phyloP scores from a whole-genome alignment of 2,797 vertebrate species.

The Parambassis ranga region DNA sequence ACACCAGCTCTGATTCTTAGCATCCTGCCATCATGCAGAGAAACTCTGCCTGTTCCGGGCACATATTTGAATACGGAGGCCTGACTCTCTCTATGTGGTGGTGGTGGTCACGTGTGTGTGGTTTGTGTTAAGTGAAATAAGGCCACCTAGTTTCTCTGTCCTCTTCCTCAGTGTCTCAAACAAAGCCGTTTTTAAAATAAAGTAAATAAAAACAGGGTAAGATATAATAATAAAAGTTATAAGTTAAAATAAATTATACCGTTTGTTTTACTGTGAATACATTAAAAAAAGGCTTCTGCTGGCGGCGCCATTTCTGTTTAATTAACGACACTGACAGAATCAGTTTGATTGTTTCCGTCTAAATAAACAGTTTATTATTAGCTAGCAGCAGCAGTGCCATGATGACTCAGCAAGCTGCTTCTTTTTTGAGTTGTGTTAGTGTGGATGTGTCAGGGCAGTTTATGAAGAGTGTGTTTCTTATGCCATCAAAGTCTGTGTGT shows the following conservation, averaged over 20 bases:
- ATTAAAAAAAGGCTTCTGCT: too few relatives aligned
- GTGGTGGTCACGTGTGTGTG: background rate
- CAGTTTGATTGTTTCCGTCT: background rate
- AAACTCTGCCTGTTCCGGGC: slow-evolving; percentile 16
- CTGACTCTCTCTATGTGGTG: background rate
- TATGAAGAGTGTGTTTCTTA: background rate
- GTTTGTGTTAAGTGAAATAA: slow-evolving; percentile 29
- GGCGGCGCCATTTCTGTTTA: too few relatives aligned
- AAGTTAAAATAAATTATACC: too few relatives aligned
- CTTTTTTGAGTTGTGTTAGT: slow-evolving; percentile 18
- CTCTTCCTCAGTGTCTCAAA: too few relatives aligned
- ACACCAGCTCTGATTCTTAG: too few relatives aligned
- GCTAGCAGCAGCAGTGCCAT: background rate
- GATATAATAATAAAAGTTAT: too few relatives aligned
- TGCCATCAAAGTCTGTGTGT: background rate
- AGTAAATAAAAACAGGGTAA: too few relatives aligned
- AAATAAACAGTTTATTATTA: background rate
- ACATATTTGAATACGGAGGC: background rate
- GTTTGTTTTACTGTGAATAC: too few relatives aligned
- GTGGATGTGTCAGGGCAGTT: background rate
- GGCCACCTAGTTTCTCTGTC: slow-evolving; percentile 31
- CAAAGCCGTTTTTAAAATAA: too few relatives aligned
- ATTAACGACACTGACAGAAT: too few relatives aligned
- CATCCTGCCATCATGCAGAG: too few relatives aligned
- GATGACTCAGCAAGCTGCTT: slow-evolving; percentile 31